Conservation (phyloP, 2,888 invertebrate genomes). For the Phalera bucephala region DNA sequence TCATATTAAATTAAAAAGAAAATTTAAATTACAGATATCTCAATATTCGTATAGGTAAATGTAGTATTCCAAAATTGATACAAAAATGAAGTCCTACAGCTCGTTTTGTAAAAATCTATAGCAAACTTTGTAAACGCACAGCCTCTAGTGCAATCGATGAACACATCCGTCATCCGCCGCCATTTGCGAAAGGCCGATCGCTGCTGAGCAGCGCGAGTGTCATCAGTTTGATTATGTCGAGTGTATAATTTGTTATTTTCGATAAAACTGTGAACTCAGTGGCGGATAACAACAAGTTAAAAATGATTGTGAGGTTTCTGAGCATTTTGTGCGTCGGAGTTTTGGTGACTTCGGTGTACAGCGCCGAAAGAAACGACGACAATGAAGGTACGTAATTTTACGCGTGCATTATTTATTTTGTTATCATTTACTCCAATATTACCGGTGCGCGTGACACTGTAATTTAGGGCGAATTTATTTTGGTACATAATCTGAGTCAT, state of each 20-base stretch:
- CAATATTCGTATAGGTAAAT: too few relatives aligned
- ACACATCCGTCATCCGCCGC: conserved; percentile 81
- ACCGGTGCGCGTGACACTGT: conserved; percentile 24
- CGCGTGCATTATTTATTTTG: conserved; percentile 56
- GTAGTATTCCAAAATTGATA: too few relatives aligned
- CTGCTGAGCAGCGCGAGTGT: conserved; percentile 73
- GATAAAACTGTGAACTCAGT: conserved; percentile 73
- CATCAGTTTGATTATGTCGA: conserved; percentile 75
- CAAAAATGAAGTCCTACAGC: too few relatives aligned
- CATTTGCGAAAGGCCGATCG: conserved; percentile 80
- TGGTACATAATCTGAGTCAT: conserved; percentile 18
- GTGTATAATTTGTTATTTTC: conserved; percentile 72
- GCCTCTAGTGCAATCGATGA: conserved; percentile 77
- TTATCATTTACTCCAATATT: conserved; percentile 37
- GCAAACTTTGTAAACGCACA: conserved; percentile 61
- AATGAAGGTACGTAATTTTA: conserved; percentile 74
- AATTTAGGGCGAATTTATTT: conserved; percentile 34
- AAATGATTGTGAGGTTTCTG: conserved; percentile 82
- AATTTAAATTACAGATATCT: too few relatives aligned
- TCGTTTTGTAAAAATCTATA: too few relatives aligned
- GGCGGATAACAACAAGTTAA: conserved; percentile 64
- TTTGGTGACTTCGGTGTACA: conserved; percentile 74
- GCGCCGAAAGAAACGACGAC: conserved; percentile 75
- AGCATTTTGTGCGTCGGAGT: conserved; percentile 77
- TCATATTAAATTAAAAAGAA: too few relatives aligned